Base-by-base conservation (phyloP, 2,888 invertebrate genomes). In the Cistogaster globosa region DNA sequence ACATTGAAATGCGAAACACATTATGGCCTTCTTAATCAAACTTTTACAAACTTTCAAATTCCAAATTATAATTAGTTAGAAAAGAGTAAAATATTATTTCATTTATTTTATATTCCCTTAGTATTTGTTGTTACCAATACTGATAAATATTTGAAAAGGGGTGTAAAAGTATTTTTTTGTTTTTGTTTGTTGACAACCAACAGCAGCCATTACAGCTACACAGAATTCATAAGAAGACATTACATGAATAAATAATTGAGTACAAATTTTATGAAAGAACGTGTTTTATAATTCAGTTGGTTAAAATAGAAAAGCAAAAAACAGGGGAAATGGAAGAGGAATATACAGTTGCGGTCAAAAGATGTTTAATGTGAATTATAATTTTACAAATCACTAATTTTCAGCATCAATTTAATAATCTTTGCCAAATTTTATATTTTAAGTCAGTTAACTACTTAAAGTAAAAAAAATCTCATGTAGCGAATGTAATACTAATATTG, bases 21-120 rank as follows among this genome's bases (percentile, higher is more conserved):
- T 60, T 22, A 20, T 62, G 76, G 48, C 62, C 71, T 72, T 22
- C 55, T 72, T 67, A 84, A 80, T 80, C 82, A 58, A 38, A 53
- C 57, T 76, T 65, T 67, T 36, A 57, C 53, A 89, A 89, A 91
- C 90, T 90, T 91, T 90, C 90, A 89, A 91, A 89, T 90, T 91
- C 89, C 91, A 90, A 90, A 91, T 90, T 90, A 90, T 90, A 90
- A 90, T 90, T 90, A 90, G 90, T 90, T 89, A 89, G 87, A 89
- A 74, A 69, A 69, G 63, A 55, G 58, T 69, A 58, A 81, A 81
- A 78, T n/a, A n/a, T 26, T 74, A 48, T 53, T 79, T 58, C 60
- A 45, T 68, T 75, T 12, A 42, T 63, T 55, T 14, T 68, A 20
- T 75, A 14, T 18, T 42, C 53, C 57, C 67, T 63, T 48, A 16